A percentile compares a stretch with the other conserved stretches of the same genome.
phyloP scores from a whole-genome alignment of 2,113 vertebrate genomes.

The Silurus asotus region DNA sequence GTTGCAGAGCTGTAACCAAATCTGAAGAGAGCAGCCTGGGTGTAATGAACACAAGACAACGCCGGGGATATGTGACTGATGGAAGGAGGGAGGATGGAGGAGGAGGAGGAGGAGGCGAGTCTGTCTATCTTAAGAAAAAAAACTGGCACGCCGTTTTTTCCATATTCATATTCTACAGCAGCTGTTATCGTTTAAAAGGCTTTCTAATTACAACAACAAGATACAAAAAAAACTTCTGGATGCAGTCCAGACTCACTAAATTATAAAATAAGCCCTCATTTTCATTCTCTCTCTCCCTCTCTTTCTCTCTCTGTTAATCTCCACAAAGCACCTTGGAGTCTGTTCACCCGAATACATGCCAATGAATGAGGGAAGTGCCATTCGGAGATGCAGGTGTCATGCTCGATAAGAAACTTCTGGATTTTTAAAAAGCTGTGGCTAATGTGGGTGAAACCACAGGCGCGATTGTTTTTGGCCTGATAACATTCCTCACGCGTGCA shows the following conservation, averaged over 20 bases:
- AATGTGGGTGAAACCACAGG: constrained; percentile 92
- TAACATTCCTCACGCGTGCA: constrained; percentile 83
- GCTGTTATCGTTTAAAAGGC: constrained; percentile 93
- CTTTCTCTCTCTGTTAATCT: constrained; percentile 84
- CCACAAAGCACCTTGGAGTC: constrained; percentile 93
- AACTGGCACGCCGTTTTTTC: constrained; percentile 77
- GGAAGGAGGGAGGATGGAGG: neutral
- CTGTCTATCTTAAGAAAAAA: constrained; percentile 48
- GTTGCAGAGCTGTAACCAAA: neutral
- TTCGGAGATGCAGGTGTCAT: constrained; percentile 95
- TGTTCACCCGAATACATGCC: constrained; percentile 90
- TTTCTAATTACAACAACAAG: constrained; percentile 97
- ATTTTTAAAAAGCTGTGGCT: constrained; percentile 91
- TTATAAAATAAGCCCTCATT: constrained; percentile 89
- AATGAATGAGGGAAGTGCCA: constrained; percentile 89
- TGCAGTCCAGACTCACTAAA: constrained; percentile 92
- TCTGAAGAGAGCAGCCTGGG: neutral
- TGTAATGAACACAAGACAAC: constrained; percentile 6
- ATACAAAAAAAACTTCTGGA: constrained; percentile 94
- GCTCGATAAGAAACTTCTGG: constrained; percentile 97
- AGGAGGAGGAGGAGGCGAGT: neutral
- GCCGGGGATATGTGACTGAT: neutral
- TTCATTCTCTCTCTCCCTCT: constrained; percentile 61
- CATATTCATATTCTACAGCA: constrained; percentile 92
- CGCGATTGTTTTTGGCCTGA: constrained; percentile 90